Base-by-base conservation (phyloP, 2,888 invertebrate genomes). In the Drosophila maculinotata region DNA sequence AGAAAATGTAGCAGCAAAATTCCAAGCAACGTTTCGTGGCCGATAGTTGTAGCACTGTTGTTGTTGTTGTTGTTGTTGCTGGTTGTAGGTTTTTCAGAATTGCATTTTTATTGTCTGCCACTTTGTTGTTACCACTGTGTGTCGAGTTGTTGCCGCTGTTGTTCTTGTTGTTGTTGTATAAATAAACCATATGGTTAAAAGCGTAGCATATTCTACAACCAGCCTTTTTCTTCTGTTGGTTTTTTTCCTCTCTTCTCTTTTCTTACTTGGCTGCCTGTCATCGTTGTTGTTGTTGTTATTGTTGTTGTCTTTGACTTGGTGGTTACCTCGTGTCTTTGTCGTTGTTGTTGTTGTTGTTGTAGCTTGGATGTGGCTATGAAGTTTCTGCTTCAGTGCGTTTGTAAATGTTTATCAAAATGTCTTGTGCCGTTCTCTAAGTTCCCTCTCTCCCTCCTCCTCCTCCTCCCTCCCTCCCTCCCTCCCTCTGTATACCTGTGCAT, bases 351-450 rank as follows among this genome's bases (percentile, higher is more conserved):
- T 65, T 52, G 75, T 41, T 63, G 53, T 56, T 56, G 45, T 42
- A 52, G 71, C 25, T 58, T 58, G 62, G 63, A 51, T 65, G 59
- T 67, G 63, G 73, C 60, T 66, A 67, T 76, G 83, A 76, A 76
- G 86, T 86, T 86, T 73, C 77, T 86, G 81, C 71, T 56, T 74
- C 83, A 86, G 81, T 76, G 81, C 81, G 84, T 82, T 82, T 82
- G 81, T 82, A 82, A 82, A 82, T 86, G 86, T 82, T 82, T 83
- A 82, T 82, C 81, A 86, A 82, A 82, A 83, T 82, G 81, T 86
- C 81, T 86, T 86, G 81, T 82, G 81, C 81, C 81, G 81, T 83
- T 79, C 86, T 70, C 69, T 75, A 60, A 64, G 42, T 51, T 58
- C 45, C 6, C 23, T 12, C 39, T 66, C 59, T 15, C 38, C 38